Base-by-base conservation (phyloP, 2,888 invertebrate species). In the Athetis lepigone region DNA sequence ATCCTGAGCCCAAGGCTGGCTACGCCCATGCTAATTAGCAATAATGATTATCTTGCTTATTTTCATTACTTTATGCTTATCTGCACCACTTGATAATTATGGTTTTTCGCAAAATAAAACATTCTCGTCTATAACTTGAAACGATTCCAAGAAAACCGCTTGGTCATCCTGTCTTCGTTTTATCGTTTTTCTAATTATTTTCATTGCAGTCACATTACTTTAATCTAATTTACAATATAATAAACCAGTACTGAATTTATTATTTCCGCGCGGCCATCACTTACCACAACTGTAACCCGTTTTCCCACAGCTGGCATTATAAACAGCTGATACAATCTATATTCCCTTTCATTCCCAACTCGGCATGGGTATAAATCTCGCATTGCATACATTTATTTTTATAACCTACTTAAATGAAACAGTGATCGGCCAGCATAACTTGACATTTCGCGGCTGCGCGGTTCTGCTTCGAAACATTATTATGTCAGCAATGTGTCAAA, bases 311-410 rank as follows among this genome's bases (percentile, higher is more conserved):
- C 70, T 70, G 73, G 62, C 58, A 67, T 55, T 63, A 75, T 59
- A 70, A 79, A 64, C 78, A 71, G 63, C 54, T 62, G 71, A 77
- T 79, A 71, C 54, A 49, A 78, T 77, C 71, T 66, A 51, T 63
- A 60, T 77, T 76, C 71, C 69, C 79, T 77, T 79, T 74, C 71
- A 75, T 75, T 71, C 56, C 75, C 70, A 59, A 67, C 64, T 70
- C 63, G 60, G 50, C 59, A 57, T 57, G 59, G 52, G 50, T 60
- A 75, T 70, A 70, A 75, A 75, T 75, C 70, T 70, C 39, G 29
- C 40, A 54, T 59, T 54, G 36, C 54, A 54, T 51, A 50, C 23
- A 42, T 70, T 57, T 68, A 67, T 76, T 79, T 75, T 70, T 68
- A 63, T 77, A 69, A 74, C 71, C 74, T 70, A 77, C 61, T 75